Percentiles rank a stretch among this genome's conserved stretches.
Conservation (phyloP, 1,140 invertebrate species). For the Elysia chlorotica region DNA sequence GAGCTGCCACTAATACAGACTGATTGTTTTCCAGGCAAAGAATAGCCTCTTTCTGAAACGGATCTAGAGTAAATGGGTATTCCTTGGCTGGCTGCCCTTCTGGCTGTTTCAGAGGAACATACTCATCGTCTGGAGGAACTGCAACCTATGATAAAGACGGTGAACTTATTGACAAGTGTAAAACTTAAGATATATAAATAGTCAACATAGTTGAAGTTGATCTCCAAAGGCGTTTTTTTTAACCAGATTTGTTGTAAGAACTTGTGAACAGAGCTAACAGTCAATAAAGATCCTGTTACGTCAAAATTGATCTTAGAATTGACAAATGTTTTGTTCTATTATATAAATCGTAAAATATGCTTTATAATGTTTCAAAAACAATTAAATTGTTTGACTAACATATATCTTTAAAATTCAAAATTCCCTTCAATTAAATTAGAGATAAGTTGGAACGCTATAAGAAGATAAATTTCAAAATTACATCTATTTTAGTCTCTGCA, state of each 20-base stretch:
- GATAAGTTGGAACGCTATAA: too few species aligned
- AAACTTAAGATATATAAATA: neutral
- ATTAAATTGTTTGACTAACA: too few species aligned
- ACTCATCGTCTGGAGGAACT: slow-evolving; percentile 82
- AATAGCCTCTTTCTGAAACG: slow-evolving; percentile 98
- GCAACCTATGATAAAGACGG: slow-evolving; percentile 67
- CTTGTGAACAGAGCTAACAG: neutral
- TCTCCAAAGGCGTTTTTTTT: too few species aligned
- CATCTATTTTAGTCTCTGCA: too few species aligned
- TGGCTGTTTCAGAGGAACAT: slow-evolving; percentile 68
- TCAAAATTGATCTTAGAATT: neutral
- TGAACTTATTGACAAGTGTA: neutral
- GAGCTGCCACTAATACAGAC: slow-evolving; percentile 96
- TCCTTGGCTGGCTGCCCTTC: slow-evolving; percentile 75
- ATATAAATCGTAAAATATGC: too few species aligned
- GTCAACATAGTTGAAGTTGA: too few species aligned
- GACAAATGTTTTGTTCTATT: neutral
- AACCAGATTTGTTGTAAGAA: slow-evolving; percentile 14
- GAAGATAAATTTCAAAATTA: too few species aligned
- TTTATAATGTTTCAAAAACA: too few species aligned
- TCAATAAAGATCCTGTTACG: neutral
- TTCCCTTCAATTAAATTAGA: too few species aligned
- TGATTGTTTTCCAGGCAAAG: slow-evolving; percentile 96
- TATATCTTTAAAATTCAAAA: too few species aligned
- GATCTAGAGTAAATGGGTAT: slow-evolving; percentile 94